Percentiles rank a stretch among this genome's conserved stretches.
Conservation (phyloP, 2,888 invertebrate species). For the Cosmopolites sordidus region DNA sequence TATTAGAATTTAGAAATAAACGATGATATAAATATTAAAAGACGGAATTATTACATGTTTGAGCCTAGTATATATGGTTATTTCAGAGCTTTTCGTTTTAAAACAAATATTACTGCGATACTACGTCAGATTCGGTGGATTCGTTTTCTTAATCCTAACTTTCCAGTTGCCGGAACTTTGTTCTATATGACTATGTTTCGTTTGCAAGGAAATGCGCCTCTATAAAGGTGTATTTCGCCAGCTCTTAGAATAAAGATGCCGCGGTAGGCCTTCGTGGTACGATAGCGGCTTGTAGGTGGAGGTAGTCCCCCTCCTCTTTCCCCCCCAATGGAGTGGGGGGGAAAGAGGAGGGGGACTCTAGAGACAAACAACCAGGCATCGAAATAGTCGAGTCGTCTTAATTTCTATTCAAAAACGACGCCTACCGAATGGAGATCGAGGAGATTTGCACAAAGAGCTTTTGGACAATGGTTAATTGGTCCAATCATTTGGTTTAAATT, state of each 20-base stretch:
- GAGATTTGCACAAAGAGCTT: conserved; percentile 9
- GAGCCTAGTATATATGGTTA: no score
- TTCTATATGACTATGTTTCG: conserved; percentile 13
- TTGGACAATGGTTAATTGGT: neutral
- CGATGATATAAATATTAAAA: no score
- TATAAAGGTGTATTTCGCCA: conserved; percentile 9
- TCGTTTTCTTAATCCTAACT: neutral
- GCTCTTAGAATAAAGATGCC: conserved; percentile 19
- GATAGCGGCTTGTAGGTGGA: neutral
- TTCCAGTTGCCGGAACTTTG: conserved; percentile 10
- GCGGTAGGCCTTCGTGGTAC: conserved; percentile 15
- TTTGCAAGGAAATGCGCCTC: conserved; percentile 7
- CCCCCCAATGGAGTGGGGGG: neutral
- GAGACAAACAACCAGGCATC: conserved; percentile 17
- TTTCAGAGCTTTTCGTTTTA: no score
- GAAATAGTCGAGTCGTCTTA: conserved; percentile 25
- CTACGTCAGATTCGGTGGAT: neutral
- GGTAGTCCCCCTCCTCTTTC: no score
- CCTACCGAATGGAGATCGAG: conserved; percentile 20
- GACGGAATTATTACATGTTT: no score
- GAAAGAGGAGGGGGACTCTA: conserved; percentile 1
- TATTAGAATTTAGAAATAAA: no score
- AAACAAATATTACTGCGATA: no score
- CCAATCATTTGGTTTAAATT: neutral
- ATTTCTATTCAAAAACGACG: conserved; percentile 27